Evolutionary conservation across 2,797 vertebrate genomes (phyloP).

Genomic region (Sebastes oblongus): DNA sequence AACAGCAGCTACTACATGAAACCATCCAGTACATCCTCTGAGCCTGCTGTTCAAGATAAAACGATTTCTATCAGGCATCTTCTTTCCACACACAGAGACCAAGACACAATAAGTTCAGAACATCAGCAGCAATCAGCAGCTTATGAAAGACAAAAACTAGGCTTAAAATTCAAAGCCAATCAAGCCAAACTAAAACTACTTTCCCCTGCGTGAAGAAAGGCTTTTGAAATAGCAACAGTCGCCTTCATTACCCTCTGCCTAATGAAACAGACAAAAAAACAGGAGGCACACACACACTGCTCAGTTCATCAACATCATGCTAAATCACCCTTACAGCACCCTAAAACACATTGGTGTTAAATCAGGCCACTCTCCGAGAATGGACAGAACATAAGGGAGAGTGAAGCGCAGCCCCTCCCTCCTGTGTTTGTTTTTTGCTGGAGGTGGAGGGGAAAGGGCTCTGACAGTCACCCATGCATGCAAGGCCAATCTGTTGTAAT

Average conservation of each 20-base stretch:
- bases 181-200: constrained; percentile 27
- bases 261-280: constrained; percentile 21
- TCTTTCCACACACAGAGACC: constrained; percentile 10
- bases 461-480: constrained; percentile 66
- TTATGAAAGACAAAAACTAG: constrained; percentile 17
- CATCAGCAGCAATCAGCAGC: constrained; percentile 36
- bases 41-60: constrained; percentile 17
- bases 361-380: constrained; percentile 38
- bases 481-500: constrained; percentile 69
- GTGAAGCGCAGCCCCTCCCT: constrained; percentile 29
- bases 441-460: constrained; percentile 47
- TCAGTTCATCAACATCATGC: constrained; percentile 7
- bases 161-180: constrained; percentile 32
- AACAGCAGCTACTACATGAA: not conserved
- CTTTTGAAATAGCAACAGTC: constrained; percentile 32
- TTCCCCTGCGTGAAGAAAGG: not conserved
- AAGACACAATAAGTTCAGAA: constrained; percentile 27
- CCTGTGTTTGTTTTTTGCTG: constrained; percentile 57
- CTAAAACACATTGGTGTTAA: constrained; percentile 24
- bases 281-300: not conserved
- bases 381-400: constrained; percentile 22
- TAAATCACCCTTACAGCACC: constrained; percentile 14
- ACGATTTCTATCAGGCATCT: constrained; percentile 1
- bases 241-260: constrained; percentile 29
- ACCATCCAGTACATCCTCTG: constrained; percentile 17